phyloP scores from a whole-genome alignment of 1,140 invertebrate genomes.

The Caenorhabditis briggsae region DNA sequence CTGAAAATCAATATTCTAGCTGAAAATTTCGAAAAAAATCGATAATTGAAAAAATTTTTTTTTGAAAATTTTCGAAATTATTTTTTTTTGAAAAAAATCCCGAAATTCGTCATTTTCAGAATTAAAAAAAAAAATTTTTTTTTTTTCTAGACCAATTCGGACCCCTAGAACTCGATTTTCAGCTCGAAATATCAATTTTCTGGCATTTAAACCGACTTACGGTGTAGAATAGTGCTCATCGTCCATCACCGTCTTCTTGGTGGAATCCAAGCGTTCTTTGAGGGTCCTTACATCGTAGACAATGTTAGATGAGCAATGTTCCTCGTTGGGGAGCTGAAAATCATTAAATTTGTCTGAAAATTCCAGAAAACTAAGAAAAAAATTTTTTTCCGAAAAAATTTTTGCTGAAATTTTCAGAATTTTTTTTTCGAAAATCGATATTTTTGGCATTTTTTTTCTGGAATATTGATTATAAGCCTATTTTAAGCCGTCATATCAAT shows the following conservation, averaged over 20 bases:
- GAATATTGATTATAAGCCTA: too few species aligned
- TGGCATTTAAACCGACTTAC: not conserved
- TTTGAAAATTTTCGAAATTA: not conserved
- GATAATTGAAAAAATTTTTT: not conserved
- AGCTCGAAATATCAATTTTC: too few species aligned
- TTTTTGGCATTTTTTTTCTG: too few species aligned
- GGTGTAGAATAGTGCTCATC: constrained; percentile 40
- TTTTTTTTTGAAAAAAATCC: not conserved
- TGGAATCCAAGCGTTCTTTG: constrained; percentile 60
- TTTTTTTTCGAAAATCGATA: too few species aligned
- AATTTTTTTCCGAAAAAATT: not conserved
- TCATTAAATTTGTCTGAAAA: not conserved
- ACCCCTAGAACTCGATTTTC: too few species aligned
- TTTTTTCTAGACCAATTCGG: too few species aligned
- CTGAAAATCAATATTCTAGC: too few species aligned
- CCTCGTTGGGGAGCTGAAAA: constrained; percentile 60
- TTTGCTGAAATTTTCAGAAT: too few species aligned
- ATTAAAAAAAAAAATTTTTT: too few species aligned
- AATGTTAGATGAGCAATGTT: constrained; percentile 64
- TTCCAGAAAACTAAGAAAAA: not conserved
- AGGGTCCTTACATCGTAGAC: constrained; percentile 69
- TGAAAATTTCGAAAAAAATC: not conserved
- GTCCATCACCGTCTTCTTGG: constrained; percentile 36
- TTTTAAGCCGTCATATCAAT: too few species aligned
- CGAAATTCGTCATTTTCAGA: not conserved